Evolutionary conservation across 2,888 invertebrate species (phyloP), one percentile per base, ranked within the genome.

Genomic region (Andrena camellia): DNA sequence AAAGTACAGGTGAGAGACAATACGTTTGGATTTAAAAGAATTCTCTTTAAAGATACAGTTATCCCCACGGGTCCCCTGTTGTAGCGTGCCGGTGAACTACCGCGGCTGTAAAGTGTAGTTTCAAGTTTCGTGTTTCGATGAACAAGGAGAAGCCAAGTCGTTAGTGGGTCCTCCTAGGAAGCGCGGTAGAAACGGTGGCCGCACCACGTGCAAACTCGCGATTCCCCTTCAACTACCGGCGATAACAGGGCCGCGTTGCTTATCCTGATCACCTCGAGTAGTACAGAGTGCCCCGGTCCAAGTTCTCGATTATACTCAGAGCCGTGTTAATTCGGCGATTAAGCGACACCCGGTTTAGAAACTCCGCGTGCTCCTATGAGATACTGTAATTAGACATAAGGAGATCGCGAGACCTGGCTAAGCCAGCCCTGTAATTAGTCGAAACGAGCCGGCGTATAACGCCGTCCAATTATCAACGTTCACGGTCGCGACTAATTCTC

Each of bases 1-100:
- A 79, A 17, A 73, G 54, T 60, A 26, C 74, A 68, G 76, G 88
- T 88, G 29, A 72, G 72, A 6, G 5, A 29, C 2, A 5, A 4
- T 0, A 31, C 29, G 54, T 2, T 42, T 17, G 42, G 17, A 42
- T 42, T 17, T 42, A 4, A 42, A 42, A 42, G 42, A 13, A 42
- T 42, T 1, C 5, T 1, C 42, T 1, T 17, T 42, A 42, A 42
- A 42, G 5, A 57, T 4, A 20, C 10, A 33, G 2, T 20, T 2
- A n/a, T n/a, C n/a, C n/a, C 8, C 5, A 20, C 7, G 8, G 2
- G n/a, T 33, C n/a, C 20, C 23, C 2, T 13, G 10, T 26, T 2
- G 26, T 13, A 23, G 4, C 23, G 2, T 26, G 3, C 2, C 54
- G 23, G 54, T 57, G 13, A 26, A 26, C 4, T 4, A 26, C 23